Conservation (phyloP, 2,113 vertebrate genomes). For the Protobothrops flavoviridis region DNA sequence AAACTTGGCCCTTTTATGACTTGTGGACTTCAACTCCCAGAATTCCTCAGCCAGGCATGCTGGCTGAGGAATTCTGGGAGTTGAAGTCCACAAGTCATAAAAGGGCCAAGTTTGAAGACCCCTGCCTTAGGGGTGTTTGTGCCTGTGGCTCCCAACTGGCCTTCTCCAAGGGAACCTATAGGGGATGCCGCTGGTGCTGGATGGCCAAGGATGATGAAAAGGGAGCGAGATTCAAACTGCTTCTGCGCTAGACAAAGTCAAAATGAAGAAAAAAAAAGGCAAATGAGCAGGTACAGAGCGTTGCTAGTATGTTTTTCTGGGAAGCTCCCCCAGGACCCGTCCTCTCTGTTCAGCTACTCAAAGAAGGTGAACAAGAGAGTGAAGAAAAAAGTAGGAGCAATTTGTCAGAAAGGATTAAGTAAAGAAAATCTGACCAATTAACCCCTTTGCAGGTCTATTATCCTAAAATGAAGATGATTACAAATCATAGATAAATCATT, state of each 20-base stretch:
- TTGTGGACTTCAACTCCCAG: too few species aligned
- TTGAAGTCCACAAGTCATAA: too few species aligned
- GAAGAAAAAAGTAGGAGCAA: not conserved
- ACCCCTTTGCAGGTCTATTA: not conserved
- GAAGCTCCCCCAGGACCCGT: not conserved
- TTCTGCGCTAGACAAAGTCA: not conserved
- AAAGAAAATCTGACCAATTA: not conserved
- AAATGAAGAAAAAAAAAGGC: not conserved
- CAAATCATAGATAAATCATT: not conserved
- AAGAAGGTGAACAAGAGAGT: not conserved
- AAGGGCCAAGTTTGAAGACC: too few species aligned
- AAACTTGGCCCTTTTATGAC: too few species aligned
- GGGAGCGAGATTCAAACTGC: not conserved
- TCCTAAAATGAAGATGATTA: not conserved
- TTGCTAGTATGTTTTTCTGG: not conserved
- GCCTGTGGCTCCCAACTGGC: not conserved
- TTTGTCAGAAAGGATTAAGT: not conserved
- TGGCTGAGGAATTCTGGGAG: too few species aligned
- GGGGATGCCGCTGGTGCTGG: not conserved
- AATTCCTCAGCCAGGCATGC: too few species aligned
- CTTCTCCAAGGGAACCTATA: not conserved
- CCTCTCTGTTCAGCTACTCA: not conserved
- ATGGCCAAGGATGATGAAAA: not conserved
- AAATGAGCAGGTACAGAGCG: not conserved
- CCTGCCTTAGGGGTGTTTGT: not conserved